Conservation (phyloP, 2,888 invertebrate species). For the Hypsopygia costalis region DNA sequence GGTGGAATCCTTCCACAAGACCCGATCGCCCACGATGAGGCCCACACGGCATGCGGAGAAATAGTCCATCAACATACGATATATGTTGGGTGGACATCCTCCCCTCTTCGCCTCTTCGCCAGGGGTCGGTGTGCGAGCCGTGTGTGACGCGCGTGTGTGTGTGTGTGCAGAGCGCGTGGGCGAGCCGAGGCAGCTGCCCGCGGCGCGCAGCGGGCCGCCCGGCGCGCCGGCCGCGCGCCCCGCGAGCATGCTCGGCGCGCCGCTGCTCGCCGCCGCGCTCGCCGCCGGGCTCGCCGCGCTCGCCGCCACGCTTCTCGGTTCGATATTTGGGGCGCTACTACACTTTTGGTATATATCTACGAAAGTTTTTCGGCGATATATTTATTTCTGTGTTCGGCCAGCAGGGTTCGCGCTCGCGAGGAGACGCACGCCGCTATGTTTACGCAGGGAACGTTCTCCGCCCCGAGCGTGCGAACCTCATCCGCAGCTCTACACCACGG, state of each 20-base stretch:
- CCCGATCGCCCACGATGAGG: too few species aligned
- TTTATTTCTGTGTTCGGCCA: too few species aligned
- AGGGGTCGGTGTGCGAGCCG: too few species aligned
- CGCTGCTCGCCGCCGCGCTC: conserved; percentile 30
- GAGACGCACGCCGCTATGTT: conserved; percentile 19
- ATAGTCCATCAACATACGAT: too few species aligned
- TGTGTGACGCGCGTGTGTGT: too few species aligned
- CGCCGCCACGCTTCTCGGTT: conserved; percentile 17
- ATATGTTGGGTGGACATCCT: too few species aligned
- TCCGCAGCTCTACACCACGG: conserved; percentile 45
- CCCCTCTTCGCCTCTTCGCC: too few species aligned
- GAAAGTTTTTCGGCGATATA: too few species aligned
- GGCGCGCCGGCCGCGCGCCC: conserved; percentile 23
- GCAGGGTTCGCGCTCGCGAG: conserved; percentile 17
- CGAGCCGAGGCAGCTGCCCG: conserved; percentile 40
- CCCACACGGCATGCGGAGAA: too few species aligned
- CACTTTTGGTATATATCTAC: too few species aligned
- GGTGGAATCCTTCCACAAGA: too few species aligned
- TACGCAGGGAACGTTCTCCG: conserved; percentile 18
- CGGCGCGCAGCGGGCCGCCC: conserved; percentile 19
- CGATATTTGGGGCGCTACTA: too few species aligned
- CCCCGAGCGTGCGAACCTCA: conserved; percentile 21
- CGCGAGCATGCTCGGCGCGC: conserved; percentile 30
- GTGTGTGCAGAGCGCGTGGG: conserved; percentile 44
- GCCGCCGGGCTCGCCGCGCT: conserved; percentile 33